These are phyloP conservation scores for Contarinia nasturtii DNA, from an alignment of 1,140 invertebrate species.

Conservation along the genomic window DNA sequence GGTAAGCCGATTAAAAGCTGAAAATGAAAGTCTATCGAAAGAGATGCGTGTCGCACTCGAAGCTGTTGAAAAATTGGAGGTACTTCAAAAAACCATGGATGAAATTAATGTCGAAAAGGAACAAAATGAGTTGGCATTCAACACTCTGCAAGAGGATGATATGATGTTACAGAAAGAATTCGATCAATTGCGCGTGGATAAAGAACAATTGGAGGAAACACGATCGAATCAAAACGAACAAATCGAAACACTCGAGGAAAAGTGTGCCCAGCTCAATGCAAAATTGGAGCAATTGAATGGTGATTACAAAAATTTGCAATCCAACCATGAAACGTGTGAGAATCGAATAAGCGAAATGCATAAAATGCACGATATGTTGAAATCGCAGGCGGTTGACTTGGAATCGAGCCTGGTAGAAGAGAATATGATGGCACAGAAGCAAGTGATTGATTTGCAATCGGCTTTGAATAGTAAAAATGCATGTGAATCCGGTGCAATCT, in stretches of 20 bases:
- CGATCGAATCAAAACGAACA: slow-evolving; percentile 9
- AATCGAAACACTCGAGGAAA: slow-evolving; percentile 18
- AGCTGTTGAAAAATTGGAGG: too few species aligned
- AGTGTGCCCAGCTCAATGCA: slow-evolving; percentile 7
- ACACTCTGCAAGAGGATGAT: slow-evolving; percentile 25
- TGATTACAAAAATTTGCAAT: neutral
- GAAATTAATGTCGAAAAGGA: slow-evolving; percentile 29
- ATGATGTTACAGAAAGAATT: slow-evolving; percentile 25
- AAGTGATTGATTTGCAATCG: slow-evolving; percentile 2
- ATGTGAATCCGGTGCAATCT: neutral
- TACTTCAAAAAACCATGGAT: slow-evolving; percentile 10
- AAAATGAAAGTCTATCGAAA: too few species aligned
- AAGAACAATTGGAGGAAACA: slow-evolving; percentile 28
- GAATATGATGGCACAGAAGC: slow-evolving; percentile 3
- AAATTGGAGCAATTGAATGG: neutral
- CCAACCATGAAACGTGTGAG: too few species aligned
- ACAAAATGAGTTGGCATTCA: slow-evolving; percentile 24
- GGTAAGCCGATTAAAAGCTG: too few species aligned
- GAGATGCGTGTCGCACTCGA: too few species aligned
- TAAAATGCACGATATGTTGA: slow-evolving; percentile 12
- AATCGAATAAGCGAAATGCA: neutral
- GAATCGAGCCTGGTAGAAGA: slow-evolving; percentile 2
- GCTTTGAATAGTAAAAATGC: neutral
- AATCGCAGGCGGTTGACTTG: slow-evolving; percentile 1
- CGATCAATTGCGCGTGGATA: slow-evolving; percentile 26